Evolutionary conservation across 2,888 invertebrate genomes (phyloP).

Genomic region (Chirona hameri): DNA sequence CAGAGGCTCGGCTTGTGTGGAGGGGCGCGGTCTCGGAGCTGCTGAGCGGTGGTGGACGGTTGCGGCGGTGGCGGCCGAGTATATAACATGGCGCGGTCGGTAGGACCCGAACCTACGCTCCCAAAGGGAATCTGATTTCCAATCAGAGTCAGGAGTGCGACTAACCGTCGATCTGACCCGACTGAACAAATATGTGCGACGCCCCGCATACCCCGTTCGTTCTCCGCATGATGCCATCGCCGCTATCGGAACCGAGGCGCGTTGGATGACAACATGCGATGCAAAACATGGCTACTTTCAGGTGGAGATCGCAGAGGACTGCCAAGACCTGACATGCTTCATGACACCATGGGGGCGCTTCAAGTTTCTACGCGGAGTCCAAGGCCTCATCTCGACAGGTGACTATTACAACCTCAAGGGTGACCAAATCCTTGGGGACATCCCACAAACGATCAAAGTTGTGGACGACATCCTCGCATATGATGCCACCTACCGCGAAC

Average conservation of each 20-base stretch:
- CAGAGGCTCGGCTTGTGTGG: too few relatives aligned
- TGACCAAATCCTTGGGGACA: neutral
- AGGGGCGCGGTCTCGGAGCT: too few relatives aligned
- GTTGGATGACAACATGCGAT: neutral
- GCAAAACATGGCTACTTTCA: neutral
- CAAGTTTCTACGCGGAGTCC: neutral
- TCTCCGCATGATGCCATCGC: neutral
- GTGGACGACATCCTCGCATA: neutral
- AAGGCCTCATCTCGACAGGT: neutral
- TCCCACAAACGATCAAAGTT: neutral
- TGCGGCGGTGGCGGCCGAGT: too few relatives aligned
- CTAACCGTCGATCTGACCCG: neutral
- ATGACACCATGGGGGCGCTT: neutral
- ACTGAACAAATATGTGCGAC: neutral
- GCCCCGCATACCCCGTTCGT: neutral
- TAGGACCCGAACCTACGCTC: too few relatives aligned
- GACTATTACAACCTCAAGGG: neutral
- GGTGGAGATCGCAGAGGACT: neutral
- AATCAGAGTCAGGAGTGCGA: neutral
- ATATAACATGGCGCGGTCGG: too few relatives aligned
- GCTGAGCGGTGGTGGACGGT: too few relatives aligned
- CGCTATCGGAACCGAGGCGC: neutral
- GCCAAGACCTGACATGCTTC: neutral
- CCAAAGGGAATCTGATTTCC: too few relatives aligned
- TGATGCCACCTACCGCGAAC: neutral